A percentile compares a stretch with the other conserved stretches of the same genome.
Conservation (phyloP, 2,888 invertebrate genomes). For the Cremastobaeus sp. region DNA sequence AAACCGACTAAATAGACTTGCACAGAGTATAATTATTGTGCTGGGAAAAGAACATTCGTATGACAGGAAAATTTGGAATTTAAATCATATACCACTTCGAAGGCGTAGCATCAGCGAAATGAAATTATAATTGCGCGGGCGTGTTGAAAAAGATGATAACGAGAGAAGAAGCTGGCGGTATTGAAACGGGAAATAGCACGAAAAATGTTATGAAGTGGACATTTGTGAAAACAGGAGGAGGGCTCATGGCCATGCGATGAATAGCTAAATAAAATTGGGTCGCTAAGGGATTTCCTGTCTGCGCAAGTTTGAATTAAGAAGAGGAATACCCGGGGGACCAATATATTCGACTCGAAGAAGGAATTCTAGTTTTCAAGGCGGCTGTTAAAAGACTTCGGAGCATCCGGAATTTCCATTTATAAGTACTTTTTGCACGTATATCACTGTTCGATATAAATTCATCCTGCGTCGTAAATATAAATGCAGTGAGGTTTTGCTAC, state of each 20-base stretch:
- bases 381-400: constrained; percentile 29
- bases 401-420: constrained; percentile 40
- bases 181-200: constrained; percentile 4
- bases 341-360: constrained; percentile 39
- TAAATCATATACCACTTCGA: no score
- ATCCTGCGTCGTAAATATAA: constrained; percentile 34
- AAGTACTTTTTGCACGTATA: constrained; percentile 30
- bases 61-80: no score
- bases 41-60: no score
- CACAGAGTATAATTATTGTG: no score
- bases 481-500: constrained; percentile 1
- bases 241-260: constrained; percentile 26
- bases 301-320: constrained; percentile 53
- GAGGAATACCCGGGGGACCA: constrained; percentile 28
- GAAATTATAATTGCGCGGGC: constrained; percentile 20
- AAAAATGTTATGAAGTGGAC: constrained; percentile 34
- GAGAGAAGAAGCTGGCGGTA: background rate
- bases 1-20: no score
- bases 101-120: constrained; percentile 1
- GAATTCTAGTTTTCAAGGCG: constrained; percentile 8
- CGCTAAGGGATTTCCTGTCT: constrained; percentile 46
- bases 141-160: constrained; percentile 6
- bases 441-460: constrained; percentile 39
- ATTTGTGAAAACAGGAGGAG: constrained; percentile 24
- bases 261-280: constrained; percentile 43